Evolutionary conservation across 2,888 invertebrate genomes (phyloP), one percentile per base, ranked within the genome.

Genomic region (Nemoura dubitans): DNA sequence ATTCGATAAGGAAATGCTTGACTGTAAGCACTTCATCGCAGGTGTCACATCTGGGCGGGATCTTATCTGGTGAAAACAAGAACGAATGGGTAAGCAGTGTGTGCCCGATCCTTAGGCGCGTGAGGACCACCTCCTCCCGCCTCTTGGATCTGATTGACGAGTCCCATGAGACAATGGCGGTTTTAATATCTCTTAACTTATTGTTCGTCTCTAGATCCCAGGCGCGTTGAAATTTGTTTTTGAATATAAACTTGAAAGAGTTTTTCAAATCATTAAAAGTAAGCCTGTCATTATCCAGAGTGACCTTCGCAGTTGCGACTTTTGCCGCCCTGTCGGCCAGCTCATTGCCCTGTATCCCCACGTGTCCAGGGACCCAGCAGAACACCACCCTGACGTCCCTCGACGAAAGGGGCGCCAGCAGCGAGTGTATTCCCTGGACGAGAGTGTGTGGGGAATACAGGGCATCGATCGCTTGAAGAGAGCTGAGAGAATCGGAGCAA

Each of bases 281-380:
- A 5, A 80, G 3, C 25, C 80, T 81, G 6, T 6, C 0, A n/a
- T 81, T 30, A n/a, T 81, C 81, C 2, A 30, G 28, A 3, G 28
- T 6, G 2, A 16, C 28, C 29, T 30, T 81, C 6, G 3, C 30
- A 5, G n/a, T 21, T 21, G 29, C 81, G 14, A 10, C 36, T 77
- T 28, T 85, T 1, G 85, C 85, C 2, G 78, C 36, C n/a, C n/a
- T 3, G 27, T 85, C 85, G n/a, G 85, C 29, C 21, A 28, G 28
- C 27, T 85, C 85, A 29, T 85, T 85, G 16, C 85, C 85, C 25
- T 29, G 6, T 3, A 85, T 85, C 7, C 85, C 85, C 59, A 28
- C 27, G 25, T 85, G 85, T 85, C 85, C 85, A 29, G 85, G 85
- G 25, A 85, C 85, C 85, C 85, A 85, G 30, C 81, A 81, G 5